Evolutionary conservation across 2,888 invertebrate genomes (phyloP).

Genomic region (Caenorhabditis imperialis): DNA sequence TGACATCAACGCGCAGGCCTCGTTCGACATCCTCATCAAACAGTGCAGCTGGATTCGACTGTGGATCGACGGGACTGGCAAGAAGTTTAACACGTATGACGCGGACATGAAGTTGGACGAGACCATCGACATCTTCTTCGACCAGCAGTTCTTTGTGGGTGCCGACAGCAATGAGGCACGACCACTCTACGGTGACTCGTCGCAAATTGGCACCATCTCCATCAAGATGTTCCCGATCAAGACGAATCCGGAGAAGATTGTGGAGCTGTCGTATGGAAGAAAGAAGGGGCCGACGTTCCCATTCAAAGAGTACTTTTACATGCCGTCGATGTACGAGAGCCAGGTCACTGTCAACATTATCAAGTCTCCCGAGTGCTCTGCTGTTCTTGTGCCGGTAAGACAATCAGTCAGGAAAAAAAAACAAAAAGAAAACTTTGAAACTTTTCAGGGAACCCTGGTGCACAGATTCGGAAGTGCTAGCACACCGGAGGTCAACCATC

Average conservation of each 20-base stretch:
- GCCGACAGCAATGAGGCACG: constrained; percentile 30
- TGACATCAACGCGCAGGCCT: neutral
- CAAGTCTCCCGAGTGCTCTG: constrained; percentile 21
- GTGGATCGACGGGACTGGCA: neutral
- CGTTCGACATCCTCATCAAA: neutral
- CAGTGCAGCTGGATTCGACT: constrained; percentile 32
- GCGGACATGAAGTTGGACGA: neutral
- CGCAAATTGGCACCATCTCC: constrained; percentile 7
- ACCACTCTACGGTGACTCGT: constrained; percentile 28
- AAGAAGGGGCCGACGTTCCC: constrained; percentile 5
- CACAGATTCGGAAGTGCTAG: too few species aligned
- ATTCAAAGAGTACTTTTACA: constrained; percentile 27
- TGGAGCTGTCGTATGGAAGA: constrained; percentile 25
- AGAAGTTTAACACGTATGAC: neutral
- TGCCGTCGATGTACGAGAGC: neutral
- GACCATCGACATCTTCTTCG: constrained; percentile 32
- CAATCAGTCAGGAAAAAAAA: too few species aligned
- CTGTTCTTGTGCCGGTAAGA: constrained; percentile 12
- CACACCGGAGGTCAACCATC: too few species aligned
- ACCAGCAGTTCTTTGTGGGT: constrained; percentile 27
- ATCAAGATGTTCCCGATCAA: neutral
- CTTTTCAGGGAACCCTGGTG: too few species aligned
- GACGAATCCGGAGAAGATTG: neutral
- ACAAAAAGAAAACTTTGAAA: too few species aligned
- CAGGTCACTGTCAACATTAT: constrained; percentile 14